Evolutionary conservation across 1,140 invertebrate genomes (phyloP).

Genomic region (Lasioglossum baleicum): DNA sequence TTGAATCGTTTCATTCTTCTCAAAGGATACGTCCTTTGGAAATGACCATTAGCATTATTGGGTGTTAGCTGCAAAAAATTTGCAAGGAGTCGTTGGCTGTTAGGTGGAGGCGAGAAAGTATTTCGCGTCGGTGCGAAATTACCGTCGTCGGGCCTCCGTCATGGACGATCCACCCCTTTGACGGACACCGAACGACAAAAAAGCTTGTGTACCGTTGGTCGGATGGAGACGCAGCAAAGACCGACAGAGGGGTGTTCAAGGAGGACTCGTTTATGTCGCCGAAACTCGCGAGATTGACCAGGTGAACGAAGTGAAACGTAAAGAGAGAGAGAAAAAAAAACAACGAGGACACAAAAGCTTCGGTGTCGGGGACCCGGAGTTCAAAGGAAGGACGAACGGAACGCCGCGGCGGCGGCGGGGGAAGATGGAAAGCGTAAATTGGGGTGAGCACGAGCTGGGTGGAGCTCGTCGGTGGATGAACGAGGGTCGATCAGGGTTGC

Average conservation of each 20-base stretch:
- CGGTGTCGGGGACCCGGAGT: neutral
- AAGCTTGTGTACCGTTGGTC: constrained; percentile 1
- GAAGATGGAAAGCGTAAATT: constrained; percentile 16
- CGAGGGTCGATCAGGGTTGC: constrained; percentile 10
- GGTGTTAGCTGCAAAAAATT: no score
- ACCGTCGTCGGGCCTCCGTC: neutral
- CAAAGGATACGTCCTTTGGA: no score
- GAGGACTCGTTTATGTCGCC: constrained; percentile 11
- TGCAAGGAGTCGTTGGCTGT: no score
- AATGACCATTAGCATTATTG: no score
- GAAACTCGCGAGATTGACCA: neutral
- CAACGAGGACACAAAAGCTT: neutral
- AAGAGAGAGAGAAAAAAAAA: neutral
- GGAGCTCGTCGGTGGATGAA: neutral
- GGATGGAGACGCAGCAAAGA: neutral
- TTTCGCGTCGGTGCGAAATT: constrained; percentile 22
- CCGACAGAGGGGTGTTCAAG: neutral
- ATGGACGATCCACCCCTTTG: neutral
- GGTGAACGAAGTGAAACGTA: neutral
- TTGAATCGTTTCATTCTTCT: no score
- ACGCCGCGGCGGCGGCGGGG: neutral
- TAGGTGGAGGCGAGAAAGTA: neutral
- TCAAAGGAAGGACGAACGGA: neutral
- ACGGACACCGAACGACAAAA: neutral
- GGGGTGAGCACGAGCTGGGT: constrained; percentile 6